Conservation (phyloP, 2,888 invertebrate species). For the Phyllotreta striolata region DNA sequence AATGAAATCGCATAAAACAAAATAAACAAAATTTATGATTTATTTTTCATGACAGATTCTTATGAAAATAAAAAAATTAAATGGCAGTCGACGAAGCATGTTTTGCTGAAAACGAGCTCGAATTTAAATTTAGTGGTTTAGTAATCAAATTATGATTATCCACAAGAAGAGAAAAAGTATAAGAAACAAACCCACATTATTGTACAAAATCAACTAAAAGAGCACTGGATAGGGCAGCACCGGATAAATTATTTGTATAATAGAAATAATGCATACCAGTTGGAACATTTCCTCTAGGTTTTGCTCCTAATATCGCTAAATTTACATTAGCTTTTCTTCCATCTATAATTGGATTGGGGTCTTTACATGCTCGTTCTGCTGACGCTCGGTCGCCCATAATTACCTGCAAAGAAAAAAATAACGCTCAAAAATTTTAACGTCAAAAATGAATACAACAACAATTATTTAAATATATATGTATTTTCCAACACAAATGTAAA, state of each 20-base stretch:
- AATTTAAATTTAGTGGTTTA: conserved; percentile 23
- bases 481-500: no score
- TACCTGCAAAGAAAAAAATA: conserved; percentile 71
- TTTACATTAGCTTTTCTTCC: conserved; percentile 98
- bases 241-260: no score
- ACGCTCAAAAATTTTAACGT: conserved; percentile 7
- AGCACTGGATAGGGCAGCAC: not conserved
- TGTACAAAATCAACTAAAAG: not conserved
- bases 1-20: conserved; percentile 5
- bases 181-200: no score
- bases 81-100: not conserved
- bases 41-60: not conserved
- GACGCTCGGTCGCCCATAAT: conserved; percentile 96
- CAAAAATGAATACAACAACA: not conserved
- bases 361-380: conserved; percentile 96
- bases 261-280: conserved; percentile 68
- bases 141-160: no score
- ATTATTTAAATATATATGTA: no score
- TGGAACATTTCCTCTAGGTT: conserved; percentile 89
- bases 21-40: not conserved
- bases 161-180: no score
- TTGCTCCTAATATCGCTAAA: conserved; percentile 95
- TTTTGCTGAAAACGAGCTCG: conserved; percentile 29
- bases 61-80: conserved; percentile 4
- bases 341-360: conserved; percentile 98